These are phyloP conservation scores for Antheraea pernyi DNA, from an alignment of 1,140 invertebrate species.

Conservation along the genomic window DNA sequence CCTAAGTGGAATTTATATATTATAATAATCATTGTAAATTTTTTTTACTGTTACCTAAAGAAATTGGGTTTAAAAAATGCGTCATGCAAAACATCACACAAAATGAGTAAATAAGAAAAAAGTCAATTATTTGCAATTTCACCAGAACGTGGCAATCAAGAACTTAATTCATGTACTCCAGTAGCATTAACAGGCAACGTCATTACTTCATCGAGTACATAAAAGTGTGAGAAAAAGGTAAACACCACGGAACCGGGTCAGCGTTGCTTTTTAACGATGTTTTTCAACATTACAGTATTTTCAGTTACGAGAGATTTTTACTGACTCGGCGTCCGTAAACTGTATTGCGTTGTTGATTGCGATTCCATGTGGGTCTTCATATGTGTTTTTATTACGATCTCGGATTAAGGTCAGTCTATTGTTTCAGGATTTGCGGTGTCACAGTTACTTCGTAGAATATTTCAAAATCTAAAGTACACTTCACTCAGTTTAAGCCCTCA, in stretches of 20 bases:
- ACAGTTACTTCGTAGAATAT: background rate
- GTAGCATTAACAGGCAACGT: background rate
- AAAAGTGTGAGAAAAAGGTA: conserved; percentile 33
- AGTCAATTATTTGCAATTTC: too few relatives aligned
- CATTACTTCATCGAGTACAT: conserved; percentile 25
- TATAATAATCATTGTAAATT: too few relatives aligned
- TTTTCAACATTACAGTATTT: conserved; percentile 39
- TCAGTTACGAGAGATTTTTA: conserved; percentile 39
- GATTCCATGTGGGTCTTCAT: background rate
- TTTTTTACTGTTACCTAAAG: too few relatives aligned
- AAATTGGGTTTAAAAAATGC: too few relatives aligned
- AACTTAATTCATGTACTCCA: too few relatives aligned
- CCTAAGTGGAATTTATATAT: too few relatives aligned
- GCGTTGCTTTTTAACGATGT: conserved; percentile 37
- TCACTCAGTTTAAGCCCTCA: too few relatives aligned
- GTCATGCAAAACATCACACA: background rate
- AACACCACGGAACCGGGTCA: conserved; percentile 35
- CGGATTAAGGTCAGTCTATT: conserved; percentile 1
- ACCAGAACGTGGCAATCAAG: too few relatives aligned
- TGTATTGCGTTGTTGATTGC: conserved; percentile 35
- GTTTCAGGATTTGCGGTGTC: conserved; percentile 1
- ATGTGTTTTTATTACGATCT: background rate
- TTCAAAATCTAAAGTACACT: background rate
- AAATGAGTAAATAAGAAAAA: background rate
- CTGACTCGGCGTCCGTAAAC: conserved; percentile 32